Evolutionary conservation across 2,113 vertebrate genomes (phyloP).

Genomic region (Trematocara zebra): DNA sequence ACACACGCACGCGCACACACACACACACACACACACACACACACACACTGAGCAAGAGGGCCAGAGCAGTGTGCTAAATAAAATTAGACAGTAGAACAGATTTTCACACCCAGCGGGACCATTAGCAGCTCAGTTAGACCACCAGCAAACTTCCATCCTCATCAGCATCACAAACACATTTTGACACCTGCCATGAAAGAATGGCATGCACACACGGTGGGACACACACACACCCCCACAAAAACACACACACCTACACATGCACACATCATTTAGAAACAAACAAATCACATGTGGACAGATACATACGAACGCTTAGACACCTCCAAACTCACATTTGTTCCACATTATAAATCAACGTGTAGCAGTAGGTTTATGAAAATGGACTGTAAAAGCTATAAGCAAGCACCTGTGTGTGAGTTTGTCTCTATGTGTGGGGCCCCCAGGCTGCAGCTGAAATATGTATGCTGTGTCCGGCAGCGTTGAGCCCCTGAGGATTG

Average conservation of each 20-base stretch:
- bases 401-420: neutral
- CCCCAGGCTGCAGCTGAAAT: slow-evolving; percentile 55
- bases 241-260: neutral
- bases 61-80: slow-evolving; percentile 55
- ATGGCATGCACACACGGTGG: neutral
- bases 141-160: slow-evolving; percentile 55
- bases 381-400: neutral
- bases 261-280: neutral
- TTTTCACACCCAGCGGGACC: slow-evolving; percentile 58
- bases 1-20: neutral
- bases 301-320: neutral
- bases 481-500: slow-evolving; percentile 10
- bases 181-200: slow-evolving; percentile 40
- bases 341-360: neutral
- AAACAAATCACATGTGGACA: neutral
- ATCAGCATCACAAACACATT: slow-evolving; percentile 51
- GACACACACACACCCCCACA: neutral
- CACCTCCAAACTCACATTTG: neutral
- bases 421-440: neutral
- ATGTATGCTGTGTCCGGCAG: slow-evolving; percentile 52
- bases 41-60: neutral
- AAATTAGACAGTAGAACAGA: slow-evolving; percentile 64
- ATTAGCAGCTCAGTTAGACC: slow-evolving; percentile 63
- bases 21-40: neutral
- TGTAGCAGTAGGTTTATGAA: neutral